These are phyloP conservation scores for Formica selysi DNA, from an alignment of 1,140 invertebrate genomes.

Conservation along the genomic window DNA sequence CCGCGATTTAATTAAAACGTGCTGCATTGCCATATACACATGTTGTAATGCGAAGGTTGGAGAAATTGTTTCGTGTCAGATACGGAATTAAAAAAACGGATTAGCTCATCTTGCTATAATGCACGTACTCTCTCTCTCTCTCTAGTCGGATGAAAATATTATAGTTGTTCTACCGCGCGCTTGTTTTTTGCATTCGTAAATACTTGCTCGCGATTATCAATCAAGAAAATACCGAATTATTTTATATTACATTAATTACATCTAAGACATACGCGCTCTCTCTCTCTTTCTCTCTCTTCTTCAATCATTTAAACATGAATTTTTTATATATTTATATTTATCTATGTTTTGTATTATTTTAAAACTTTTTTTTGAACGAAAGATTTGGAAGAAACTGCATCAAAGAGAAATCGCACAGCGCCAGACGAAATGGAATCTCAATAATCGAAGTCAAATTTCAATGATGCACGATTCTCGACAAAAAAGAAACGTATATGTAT, in stretches of 20 bases:
- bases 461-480: conserved; percentile 18
- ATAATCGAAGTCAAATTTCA: conserved; percentile 7
- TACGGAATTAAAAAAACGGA: conserved; percentile 25
- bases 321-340: background rate
- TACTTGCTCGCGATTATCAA: background rate
- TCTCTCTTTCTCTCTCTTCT: no score
- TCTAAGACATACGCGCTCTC: no score
- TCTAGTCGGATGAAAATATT: background rate
- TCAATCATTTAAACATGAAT: no score
- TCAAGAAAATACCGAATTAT: background rate
- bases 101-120: background rate
- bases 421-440: no score
- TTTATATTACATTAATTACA: background rate
- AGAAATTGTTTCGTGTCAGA: conserved; percentile 50
- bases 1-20: conserved; percentile 74
- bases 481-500: background rate
- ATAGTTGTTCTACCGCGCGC: background rate
- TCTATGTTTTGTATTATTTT: background rate
- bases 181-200: background rate
- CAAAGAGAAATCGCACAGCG: background rate
- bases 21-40: conserved; percentile 10
- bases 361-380: background rate
- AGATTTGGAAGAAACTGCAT: conserved; percentile 5
- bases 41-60: conserved; percentile 12
- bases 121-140: background rate